Evolutionary conservation across 2,113 vertebrate genomes (phyloP), one percentile per base, ranked within the genome.

Genomic region (Ursus arctos): DNA sequence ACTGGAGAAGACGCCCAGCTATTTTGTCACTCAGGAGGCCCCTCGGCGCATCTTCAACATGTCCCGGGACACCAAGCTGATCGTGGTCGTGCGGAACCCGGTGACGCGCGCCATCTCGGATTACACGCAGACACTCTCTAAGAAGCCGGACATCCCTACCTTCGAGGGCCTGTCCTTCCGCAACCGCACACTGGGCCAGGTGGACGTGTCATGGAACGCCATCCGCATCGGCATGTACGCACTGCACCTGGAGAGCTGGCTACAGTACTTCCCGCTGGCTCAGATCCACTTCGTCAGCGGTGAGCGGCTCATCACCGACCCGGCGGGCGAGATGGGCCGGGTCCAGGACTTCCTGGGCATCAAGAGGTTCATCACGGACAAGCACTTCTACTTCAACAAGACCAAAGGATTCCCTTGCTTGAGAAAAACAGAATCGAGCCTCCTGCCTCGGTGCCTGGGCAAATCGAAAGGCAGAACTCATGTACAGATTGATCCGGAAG

Each of bases 361-460:
- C 95, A 99, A 99, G 65, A 98, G 99, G 96, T 99, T 99, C 90
- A 99, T 99, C 98, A 99, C 99, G 0, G 99, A 99, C 98, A 99
- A 99, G 98, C 99, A 99, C 98, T 99, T 99, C 98, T 99, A 99
- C 98, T 99, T 99, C 98, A 99, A 99, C 98, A 99, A 99, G 98
- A 99, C 99, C 7, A 99, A 99, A 99, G 99, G 99, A 57, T 99
- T 99, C 98, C 99, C 99, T 1, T 99, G 99, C 98, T 98, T 99
- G 97, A 99, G 99, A 94, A 99, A 99, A 98, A 99, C 99, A 0
- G 99, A 99, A 83, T 99, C 99, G 93, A 99, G 99, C 86, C 98
- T 99, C 74, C 99, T 99, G 96, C 99, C 99, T 0, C 99, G 99
- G 74, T 99, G 99, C 97, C 99, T 99, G 53, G 99, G 99, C 89